Evolutionary conservation across 2,113 vertebrate genomes (phyloP).

Genomic region (Spheniscus mendiculus): DNA sequence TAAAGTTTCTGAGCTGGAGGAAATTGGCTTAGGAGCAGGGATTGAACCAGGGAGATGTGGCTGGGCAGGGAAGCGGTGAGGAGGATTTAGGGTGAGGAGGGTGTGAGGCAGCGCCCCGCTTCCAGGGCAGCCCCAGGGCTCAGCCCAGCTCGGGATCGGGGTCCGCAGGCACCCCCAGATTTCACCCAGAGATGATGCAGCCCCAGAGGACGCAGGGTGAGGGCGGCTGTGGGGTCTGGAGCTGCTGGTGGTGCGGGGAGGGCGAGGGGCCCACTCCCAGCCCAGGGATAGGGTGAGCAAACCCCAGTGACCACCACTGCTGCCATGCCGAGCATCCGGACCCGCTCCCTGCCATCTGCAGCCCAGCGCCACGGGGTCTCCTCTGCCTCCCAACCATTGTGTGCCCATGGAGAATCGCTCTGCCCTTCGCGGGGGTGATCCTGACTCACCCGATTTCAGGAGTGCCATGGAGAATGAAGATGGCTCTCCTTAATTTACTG

Average conservation of each 20-base stretch:
- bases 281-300: fast-evolving
- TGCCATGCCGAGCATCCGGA: fast-evolving
- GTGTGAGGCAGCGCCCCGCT: fast-evolving
- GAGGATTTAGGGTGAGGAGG: background rate
- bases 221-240: fast-evolving
- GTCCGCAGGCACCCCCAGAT: background rate
- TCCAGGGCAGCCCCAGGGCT: background rate
- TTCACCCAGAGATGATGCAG: background rate
- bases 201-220: too few relatives aligned
- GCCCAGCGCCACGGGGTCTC: fast-evolving
- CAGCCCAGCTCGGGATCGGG: background rate
- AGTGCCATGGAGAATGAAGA: background rate
- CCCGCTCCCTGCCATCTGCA: background rate
- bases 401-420: background rate
- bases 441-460: background rate
- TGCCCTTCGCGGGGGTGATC: fast-evolving
- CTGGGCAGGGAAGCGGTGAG: background rate
- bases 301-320: fast-evolving
- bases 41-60: background rate
- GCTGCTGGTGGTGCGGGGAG: background rate
- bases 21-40: constrained; percentile 15
- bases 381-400: background rate
- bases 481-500: background rate
- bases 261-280: background rate
- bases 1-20: constrained; percentile 50